phyloP scores from a whole-genome alignment of 2,888 invertebrate species.

The Drosophila nr. perissopoda region DNA sequence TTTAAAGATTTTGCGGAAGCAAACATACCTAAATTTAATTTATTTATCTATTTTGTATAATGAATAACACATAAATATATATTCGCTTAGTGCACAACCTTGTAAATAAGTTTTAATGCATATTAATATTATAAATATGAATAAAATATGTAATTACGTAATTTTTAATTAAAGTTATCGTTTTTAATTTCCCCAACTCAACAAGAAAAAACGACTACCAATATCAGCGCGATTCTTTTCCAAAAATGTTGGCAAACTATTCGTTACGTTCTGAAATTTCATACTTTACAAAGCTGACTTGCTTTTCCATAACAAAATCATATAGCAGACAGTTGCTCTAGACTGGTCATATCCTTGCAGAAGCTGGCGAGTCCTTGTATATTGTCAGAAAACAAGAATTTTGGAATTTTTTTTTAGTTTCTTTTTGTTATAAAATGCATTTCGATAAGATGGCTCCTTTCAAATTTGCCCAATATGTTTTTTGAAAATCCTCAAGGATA shows the following conservation, averaged over 20 bases:
- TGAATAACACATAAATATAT: constrained; percentile 49
- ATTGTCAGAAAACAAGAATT: not conserved
- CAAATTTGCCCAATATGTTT: not conserved
- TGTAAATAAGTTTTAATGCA: constrained; percentile 76
- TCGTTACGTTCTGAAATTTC: not conserved
- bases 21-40: constrained; percentile 42
- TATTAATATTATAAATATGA: constrained; percentile 57
- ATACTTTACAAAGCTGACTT: not conserved
- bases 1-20: constrained; percentile 54
- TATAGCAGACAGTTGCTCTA: not conserved
- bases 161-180: constrained; percentile 21
- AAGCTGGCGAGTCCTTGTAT: not conserved
- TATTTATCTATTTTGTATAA: constrained; percentile 68
- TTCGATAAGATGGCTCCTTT: not conserved
- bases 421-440: not conserved
- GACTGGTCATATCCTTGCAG: not conserved
- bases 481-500: not conserved
- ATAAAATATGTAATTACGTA: constrained; percentile 62
- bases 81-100: constrained; percentile 72
- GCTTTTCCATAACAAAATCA: not conserved
- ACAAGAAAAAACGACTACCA: not conserved
- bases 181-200: not conserved
- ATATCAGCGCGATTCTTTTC: not conserved
- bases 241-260: not conserved
- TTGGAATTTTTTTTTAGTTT: not conserved